Evolutionary conservation across 2,113 vertebrate genomes (phyloP), one percentile per base, ranked within the genome.

Genomic region (Boulengerochromis microlepis): DNA sequence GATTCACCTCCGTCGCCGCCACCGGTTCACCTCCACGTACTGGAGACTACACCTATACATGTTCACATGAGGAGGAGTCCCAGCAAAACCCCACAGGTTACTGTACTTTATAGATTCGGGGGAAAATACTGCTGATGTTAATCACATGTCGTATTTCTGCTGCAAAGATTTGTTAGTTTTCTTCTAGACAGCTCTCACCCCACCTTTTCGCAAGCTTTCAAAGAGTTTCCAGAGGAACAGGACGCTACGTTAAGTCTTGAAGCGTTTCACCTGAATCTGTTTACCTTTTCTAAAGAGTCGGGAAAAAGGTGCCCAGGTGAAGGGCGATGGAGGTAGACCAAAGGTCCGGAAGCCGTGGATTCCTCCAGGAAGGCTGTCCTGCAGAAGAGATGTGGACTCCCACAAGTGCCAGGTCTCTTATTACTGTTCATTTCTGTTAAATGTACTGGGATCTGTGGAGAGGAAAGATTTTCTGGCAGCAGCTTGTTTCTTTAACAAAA

Each of bases 1-100:
- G 97, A 97, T 87, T 95, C 97, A 40, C 96, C 97, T 88, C 97
- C 97, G 42, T 97, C 96, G 66, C 97, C 97, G 81, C 97, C 97
- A 90, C 97, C 98, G 53, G 96, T 99, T 94, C 98, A 99, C 82
- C 97, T 99, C 93, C 98, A 99, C 16, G 97, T 99, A 93, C 96
- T 97, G 95, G 98, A 98, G 93, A 97, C 96, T 85, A 98, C 97
- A 74, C 98, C 98, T 84, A 97, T 99, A 82, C 98, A 99, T 66
- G 98, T 99, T 31, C 97, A 99, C 86, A 97, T 98, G 94, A 98
- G 97, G 96, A 99, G 97, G 96, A 97, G 97, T 93, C 97, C 96
- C 90, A 95, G 87, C 90, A 90, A 29, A 61, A 82, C 69, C 1
- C 19, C 81, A 3, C 95, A 96, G 94, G 94, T 95, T 15, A 86